A percentile compares a stretch with the other conserved stretches of the same genome.
phyloP scores from a whole-genome alignment of 1,140 invertebrate species.

The Cydia splendana region DNA sequence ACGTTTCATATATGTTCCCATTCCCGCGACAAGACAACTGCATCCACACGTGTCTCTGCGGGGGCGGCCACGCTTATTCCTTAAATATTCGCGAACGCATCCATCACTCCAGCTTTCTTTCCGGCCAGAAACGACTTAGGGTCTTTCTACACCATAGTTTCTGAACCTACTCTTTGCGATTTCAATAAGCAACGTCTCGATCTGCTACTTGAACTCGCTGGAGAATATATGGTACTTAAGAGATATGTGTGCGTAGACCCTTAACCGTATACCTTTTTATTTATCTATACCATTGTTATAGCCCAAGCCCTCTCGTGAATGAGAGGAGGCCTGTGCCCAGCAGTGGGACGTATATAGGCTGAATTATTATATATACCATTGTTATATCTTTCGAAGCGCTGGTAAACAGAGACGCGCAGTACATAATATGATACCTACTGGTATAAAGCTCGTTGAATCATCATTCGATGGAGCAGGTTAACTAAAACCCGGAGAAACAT shows the following conservation, averaged over 20 bases:
- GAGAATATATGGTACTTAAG: too few relatives aligned
- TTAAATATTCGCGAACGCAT: slow-evolving; percentile 23
- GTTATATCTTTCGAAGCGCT: neutral
- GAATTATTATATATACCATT: neutral
- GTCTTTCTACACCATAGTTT: neutral
- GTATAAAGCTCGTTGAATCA: neutral
- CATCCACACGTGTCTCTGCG: slow-evolving; percentile 18
- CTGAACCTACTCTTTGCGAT: neutral
- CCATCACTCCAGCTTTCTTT: slow-evolving; percentile 24
- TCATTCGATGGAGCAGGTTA: neutral
- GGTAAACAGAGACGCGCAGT: neutral
- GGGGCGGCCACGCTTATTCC: slow-evolving; percentile 10
- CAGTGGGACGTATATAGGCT: too few relatives aligned
- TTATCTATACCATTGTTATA: neutral
- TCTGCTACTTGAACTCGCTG: too few relatives aligned
- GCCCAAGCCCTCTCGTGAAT: too few relatives aligned
- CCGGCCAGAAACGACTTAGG: slow-evolving; percentile 13
- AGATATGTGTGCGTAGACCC: too few relatives aligned
- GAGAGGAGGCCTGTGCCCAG: too few relatives aligned
- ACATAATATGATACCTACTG: too few relatives aligned
- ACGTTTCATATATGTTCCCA: neutral
- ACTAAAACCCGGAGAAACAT: neutral
- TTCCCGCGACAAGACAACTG: slow-evolving; percentile 5
- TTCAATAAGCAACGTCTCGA: too few relatives aligned
- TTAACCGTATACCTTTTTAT: too few relatives aligned